Evolutionary conservation across 2,797 vertebrate species (phyloP).

Genomic region (Pangasius sanitwongsei): DNA sequence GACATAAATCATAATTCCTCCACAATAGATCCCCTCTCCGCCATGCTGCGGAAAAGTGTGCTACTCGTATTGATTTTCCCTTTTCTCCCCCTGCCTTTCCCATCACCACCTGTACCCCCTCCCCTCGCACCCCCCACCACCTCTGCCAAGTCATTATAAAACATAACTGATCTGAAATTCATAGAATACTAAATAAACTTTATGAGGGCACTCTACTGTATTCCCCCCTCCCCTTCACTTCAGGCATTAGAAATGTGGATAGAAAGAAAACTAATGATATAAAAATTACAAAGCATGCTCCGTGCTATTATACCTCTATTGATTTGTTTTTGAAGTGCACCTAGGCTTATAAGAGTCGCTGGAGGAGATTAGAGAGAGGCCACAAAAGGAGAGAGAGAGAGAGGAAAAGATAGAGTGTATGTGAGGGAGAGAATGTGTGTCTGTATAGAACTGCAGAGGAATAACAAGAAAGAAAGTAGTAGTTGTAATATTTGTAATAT

Average conservation of each 20-base stretch:
- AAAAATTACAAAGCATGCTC: constrained; percentile 97
- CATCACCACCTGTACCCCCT: constrained; percentile 73
- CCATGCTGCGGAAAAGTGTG: constrained; percentile 92
- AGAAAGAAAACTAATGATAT: constrained; percentile 94
- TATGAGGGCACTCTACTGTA: constrained; percentile 83
- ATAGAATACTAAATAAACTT: constrained; percentile 99
- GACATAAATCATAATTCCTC: constrained; percentile 99
- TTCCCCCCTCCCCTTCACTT: constrained; percentile 68
- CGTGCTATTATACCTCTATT: constrained; percentile 95
- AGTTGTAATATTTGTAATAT: constrained; percentile 14
- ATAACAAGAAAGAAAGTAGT: constrained; percentile 7
- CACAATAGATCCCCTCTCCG: constrained; percentile 84
- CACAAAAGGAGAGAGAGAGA: constrained; percentile 39
- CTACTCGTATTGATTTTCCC: constrained; percentile 98
- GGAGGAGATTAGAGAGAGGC: constrained; percentile 73
- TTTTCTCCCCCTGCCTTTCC: constrained; percentile 66
- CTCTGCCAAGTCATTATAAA: constrained; percentile 95
- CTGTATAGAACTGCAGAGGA: background rate
- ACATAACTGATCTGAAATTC: constrained; percentile 99
- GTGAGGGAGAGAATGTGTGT: constrained; percentile 24
- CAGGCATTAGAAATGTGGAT: constrained; percentile 82
- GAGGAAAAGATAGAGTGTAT: constrained; percentile 16
- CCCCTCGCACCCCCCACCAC: constrained; percentile 56
- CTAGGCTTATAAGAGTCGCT: constrained; percentile 82
- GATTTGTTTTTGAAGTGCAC: constrained; percentile 98